These are phyloP conservation scores for Leuciscus idus DNA, from an alignment of 2,113 vertebrate species.

Conservation along the genomic window DNA sequence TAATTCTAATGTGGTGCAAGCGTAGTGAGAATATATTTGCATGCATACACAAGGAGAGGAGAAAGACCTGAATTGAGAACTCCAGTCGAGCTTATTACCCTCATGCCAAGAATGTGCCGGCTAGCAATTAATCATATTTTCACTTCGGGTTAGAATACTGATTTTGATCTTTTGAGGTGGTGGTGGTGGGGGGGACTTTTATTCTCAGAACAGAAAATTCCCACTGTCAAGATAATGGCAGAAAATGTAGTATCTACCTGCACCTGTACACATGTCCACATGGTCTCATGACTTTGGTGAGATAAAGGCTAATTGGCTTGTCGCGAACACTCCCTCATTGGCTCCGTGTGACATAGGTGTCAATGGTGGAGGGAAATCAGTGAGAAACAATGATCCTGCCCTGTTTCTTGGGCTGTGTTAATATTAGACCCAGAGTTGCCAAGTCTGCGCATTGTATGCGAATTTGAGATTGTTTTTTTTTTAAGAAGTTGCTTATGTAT, in stretches of 20 bases:
- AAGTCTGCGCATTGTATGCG: too few species aligned
- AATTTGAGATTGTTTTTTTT: too few species aligned
- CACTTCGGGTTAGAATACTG: constrained; percentile 76
- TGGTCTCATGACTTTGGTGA: constrained; percentile 15
- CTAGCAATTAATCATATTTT: constrained; percentile 76
- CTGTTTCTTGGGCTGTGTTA: not conserved
- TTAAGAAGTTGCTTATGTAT: too few species aligned
- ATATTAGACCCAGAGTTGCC: not conserved
- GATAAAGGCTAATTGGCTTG: constrained; percentile 41
- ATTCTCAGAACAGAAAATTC: constrained; percentile 62
- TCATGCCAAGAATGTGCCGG: constrained; percentile 63
- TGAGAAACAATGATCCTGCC: not conserved
- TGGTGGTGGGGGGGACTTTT: constrained; percentile 61
- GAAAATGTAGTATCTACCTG: constrained; percentile 32
- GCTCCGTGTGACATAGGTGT: constrained; percentile 3
- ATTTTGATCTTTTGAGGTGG: constrained; percentile 67
- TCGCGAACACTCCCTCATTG: constrained; percentile 13
- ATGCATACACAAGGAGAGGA: constrained; percentile 55
- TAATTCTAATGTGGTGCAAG: constrained; percentile 71
- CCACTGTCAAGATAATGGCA: constrained; percentile 56
- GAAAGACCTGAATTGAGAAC: constrained; percentile 65
- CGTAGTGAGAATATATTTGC: constrained; percentile 66
- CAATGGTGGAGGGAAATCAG: not conserved
- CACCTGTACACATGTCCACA: constrained; percentile 35
- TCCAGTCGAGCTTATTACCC: constrained; percentile 69